Base-by-base conservation (phyloP, 2,888 invertebrate genomes). In the Invenusta paracnida region DNA sequence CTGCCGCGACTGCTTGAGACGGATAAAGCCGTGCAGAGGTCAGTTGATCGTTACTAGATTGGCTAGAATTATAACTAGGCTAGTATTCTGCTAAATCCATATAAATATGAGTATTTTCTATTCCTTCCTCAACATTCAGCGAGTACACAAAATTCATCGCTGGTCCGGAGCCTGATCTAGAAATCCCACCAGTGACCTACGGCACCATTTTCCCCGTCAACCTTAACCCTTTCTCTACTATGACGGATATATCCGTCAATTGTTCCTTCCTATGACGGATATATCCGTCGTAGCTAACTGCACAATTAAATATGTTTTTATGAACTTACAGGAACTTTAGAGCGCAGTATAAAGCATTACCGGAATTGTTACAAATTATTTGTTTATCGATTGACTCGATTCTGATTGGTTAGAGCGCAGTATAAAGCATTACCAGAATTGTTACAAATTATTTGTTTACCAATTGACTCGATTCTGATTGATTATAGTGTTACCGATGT, bases 11-110 rank as follows among this genome's bases (percentile, higher is more conserved):
- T 83, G 28, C 31, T 83, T 1, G 31, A 83, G 48, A 30, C 83
- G 29, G 83, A 83, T 25, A 83, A 48, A 23, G 83, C 48, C 25
- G 48, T 83, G 0, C 30, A 83, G 48, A 83, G 83, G 83, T 83
- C 27, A 48, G 11, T 48, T 48, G 11, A 11, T 17, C 48, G 11
- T 48, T 48, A 48, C 11, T 48, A 48, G 48, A 48, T 48, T n/a
- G n/a, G n/a, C 17, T 48, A 48, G 11, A 48, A 11, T 48, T 48
- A 48, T 11, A 48, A 48, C 48, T 17, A 17, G 48, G 17, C 5
- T 5, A 48, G 48, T 48, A 48, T 48, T n/a, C n/a, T n/a, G n/a
- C n/a, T n/a, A n/a, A n/a, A n/a, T n/a, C n/a, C n/a, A n/a, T n/a
- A n/a, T n/a, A n/a, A n/a, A n/a, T n/a, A n/a, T n/a, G n/a, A n/a